Percentiles rank a stretch among this genome's conserved stretches.
phyloP scores from a whole-genome alignment of 2,113 vertebrate species.

The Solea senegalensis region DNA sequence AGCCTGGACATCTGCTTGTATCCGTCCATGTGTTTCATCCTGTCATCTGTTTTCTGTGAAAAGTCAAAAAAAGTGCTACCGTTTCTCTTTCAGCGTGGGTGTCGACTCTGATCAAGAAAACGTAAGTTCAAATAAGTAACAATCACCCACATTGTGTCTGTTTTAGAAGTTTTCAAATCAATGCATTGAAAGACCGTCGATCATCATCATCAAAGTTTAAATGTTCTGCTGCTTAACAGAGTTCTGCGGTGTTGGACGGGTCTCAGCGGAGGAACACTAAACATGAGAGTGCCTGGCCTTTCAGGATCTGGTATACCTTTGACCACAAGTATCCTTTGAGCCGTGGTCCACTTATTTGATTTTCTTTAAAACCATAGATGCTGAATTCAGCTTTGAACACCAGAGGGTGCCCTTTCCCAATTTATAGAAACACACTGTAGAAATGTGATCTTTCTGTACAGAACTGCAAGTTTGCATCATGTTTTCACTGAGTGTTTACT shows the following conservation, averaged over 20 bases:
- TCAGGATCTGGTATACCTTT: constrained; percentile 97
- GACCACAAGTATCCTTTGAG: constrained; percentile 95
- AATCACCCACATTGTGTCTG: no score
- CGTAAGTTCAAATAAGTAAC: constrained; percentile 75
- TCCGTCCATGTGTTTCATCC: background rate
- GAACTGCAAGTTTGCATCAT: background rate
- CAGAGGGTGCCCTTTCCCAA: constrained; percentile 45
- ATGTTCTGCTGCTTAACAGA: constrained; percentile 35
- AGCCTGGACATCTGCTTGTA: constrained; percentile 4
- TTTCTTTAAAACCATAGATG: background rate
- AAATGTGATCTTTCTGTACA: background rate
- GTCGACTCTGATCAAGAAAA: constrained; percentile 94
- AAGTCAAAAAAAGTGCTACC: background rate
- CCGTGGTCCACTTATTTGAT: background rate
- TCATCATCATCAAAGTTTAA: background rate
- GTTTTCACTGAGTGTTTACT: background rate
- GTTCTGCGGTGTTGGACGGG: constrained; percentile 79
- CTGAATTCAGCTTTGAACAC: constrained; percentile 13
- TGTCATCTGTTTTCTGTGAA: background rate
- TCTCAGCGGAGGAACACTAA: constrained; percentile 88
- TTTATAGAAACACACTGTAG: no score
- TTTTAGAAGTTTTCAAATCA: no score
- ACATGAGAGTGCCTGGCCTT: constrained; percentile 95
- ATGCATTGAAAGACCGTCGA: no score
- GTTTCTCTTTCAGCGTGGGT: constrained; percentile 84